A percentile compares a stretch with the other conserved stretches of the same genome.
Evolutionary conservation across 2,888 invertebrate species (phyloP).

Genomic region (Ichneumon xanthorius): DNA sequence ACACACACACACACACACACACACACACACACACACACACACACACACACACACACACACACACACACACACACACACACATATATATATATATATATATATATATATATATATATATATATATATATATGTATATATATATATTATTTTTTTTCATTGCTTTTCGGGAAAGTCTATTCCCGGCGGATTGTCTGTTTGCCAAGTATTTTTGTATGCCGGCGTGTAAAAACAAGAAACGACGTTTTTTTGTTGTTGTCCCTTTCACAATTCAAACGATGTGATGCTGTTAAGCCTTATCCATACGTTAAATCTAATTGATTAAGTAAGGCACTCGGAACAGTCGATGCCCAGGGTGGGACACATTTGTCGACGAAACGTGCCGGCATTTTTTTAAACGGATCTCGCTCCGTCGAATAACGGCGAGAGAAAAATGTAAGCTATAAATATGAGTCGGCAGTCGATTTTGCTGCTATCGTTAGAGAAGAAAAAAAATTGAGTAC

Average conservation of each 20-base stretch:
- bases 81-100: too few relatives aligned
- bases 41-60: too few relatives aligned
- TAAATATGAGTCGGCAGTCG: slow-evolving; percentile 37
- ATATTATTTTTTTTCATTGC: too few relatives aligned
- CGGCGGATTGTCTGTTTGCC: neutral
- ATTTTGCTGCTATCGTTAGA: slow-evolving; percentile 47
- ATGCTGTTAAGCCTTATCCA: slow-evolving; percentile 38
- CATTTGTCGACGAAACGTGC: slow-evolving; percentile 22
- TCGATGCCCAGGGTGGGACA: slow-evolving; percentile 17
- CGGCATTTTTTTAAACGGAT: slow-evolving; percentile 3
- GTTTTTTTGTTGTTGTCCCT: slow-evolving; percentile 11
- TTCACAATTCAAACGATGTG: slow-evolving; percentile 26
- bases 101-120: too few relatives aligned
- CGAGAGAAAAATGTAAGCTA: slow-evolving; percentile 16
- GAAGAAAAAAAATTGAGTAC: slow-evolving; percentile 64
- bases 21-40: too few relatives aligned
- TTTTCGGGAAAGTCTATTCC: too few relatives aligned
- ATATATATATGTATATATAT: too few relatives aligned
- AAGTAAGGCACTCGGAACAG: slow-evolving; percentile 24
- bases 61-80: too few relatives aligned
- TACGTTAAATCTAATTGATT: slow-evolving; percentile 27
- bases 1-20: too few relatives aligned
- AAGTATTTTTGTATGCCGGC: neutral
- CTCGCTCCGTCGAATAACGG: neutral
- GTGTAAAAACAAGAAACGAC: neutral